These are phyloP conservation scores for Halisarca cf. caerulea DNA, from an alignment of 37 sponge, comb jelly and placozoan species.

Conservation along the genomic window DNA sequence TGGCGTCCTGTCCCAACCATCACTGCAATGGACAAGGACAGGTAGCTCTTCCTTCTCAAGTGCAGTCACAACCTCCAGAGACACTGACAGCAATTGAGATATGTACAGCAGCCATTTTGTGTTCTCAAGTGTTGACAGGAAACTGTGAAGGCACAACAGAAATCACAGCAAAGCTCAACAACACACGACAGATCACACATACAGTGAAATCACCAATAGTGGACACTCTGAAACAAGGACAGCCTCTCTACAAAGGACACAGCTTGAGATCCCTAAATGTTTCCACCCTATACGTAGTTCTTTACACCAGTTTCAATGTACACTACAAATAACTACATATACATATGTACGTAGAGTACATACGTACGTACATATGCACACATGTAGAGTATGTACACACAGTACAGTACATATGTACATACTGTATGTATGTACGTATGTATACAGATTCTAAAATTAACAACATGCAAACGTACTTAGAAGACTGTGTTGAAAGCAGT, in stretches of 20 bases:
- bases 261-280: no score
- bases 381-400: neutral
- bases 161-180: neutral
- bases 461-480: neutral
- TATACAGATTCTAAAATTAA: slow-evolving; percentile 27
- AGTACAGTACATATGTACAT: neutral
- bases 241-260: neutral
- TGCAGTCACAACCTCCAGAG: slow-evolving; percentile 72
- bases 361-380: slow-evolving; percentile 6
- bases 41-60: slow-evolving; percentile 47
- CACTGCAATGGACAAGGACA: slow-evolving; percentile 93
- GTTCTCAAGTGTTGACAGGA: slow-evolving; percentile 74
- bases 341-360: no score
- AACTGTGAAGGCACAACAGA: slow-evolving; percentile 41
- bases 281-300: no score
- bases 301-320: no score
- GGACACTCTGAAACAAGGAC: neutral
- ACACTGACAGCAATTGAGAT: slow-evolving; percentile 64
- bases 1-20: slow-evolving; percentile 95
- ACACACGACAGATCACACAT: neutral
- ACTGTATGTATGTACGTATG: slow-evolving; percentile 9
- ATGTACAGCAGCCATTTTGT: slow-evolving; percentile 90
- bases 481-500: slow-evolving; percentile 20
- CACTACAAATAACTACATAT: no score
- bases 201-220: neutral